A percentile compares a stretch with the other conserved stretches of the same genome.
Conservation (phyloP, 2,797 vertebrate genomes). For the Gallinago stenura region DNA sequence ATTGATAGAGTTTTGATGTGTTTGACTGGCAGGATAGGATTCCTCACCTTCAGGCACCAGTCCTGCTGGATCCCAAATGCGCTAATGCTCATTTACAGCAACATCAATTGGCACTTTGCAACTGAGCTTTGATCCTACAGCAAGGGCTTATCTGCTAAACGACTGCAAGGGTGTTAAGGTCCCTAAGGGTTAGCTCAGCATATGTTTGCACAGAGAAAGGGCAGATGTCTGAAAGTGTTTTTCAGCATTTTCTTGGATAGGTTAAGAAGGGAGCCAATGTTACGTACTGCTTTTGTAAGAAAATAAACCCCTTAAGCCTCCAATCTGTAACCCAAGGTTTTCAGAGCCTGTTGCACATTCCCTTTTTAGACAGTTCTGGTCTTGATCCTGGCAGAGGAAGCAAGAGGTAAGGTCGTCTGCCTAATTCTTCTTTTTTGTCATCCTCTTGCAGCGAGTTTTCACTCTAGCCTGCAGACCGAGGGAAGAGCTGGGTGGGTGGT, state of each 20-base stretch:
- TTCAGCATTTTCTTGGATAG: not conserved
- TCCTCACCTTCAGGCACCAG: slow-evolving; percentile 48
- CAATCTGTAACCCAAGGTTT: not conserved
- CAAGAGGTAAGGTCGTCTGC: not conserved
- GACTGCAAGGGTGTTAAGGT: slow-evolving; percentile 23
- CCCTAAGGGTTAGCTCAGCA: slow-evolving; percentile 52
- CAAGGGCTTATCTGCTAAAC: slow-evolving; percentile 11
- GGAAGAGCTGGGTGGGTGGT: slow-evolving; percentile 64
- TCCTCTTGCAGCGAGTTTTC: not conserved
- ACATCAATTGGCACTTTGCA: not conserved
- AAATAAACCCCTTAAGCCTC: not conserved
- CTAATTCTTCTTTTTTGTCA: slow-evolving; percentile 2
- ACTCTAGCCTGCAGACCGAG: slow-evolving; percentile 29
- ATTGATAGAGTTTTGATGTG: slow-evolving; percentile 30
- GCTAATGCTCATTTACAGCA: slow-evolving; percentile 54
- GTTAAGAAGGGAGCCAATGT: not conserved
- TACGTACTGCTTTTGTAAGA: not conserved
- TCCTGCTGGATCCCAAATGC: slow-evolving; percentile 44
- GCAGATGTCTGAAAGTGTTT: not conserved
- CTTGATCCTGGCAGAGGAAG: not conserved
- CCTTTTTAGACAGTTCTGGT: not conserved
- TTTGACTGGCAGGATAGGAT: slow-evolving; percentile 27
- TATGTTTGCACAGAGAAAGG: slow-evolving; percentile 56
- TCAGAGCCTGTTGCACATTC: not conserved
- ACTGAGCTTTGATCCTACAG: slow-evolving; percentile 31